These are phyloP conservation scores for Drosophila suboccidentalis DNA, from an alignment of 2,888 invertebrate genomes.

Conservation along the genomic window DNA sequence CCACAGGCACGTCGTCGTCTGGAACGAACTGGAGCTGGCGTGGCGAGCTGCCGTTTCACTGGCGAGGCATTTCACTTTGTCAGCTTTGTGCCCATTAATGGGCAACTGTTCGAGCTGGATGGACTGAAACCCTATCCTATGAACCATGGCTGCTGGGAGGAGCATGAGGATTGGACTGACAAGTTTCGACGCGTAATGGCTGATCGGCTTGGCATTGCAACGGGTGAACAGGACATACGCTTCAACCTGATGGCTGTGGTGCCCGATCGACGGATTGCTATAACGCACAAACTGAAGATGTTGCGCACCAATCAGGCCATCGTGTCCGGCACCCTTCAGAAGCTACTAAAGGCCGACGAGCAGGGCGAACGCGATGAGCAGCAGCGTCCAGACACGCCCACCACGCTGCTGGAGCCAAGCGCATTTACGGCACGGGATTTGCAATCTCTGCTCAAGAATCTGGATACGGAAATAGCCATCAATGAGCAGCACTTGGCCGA, in stretches of 20 bases:
- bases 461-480: conserved; percentile 94
- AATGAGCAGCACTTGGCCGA: conserved; percentile 96
- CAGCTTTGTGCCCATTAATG: conserved; percentile 98
- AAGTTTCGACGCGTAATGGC: conserved; percentile 97
- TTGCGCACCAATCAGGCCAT: conserved; percentile 94
- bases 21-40: conserved; percentile 92
- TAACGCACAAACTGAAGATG: conserved; percentile 95
- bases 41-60: conserved; percentile 90
- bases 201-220: conserved; percentile 95
- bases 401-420: conserved; percentile 86
- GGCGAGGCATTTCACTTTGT: conserved; percentile 99
- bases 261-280: conserved; percentile 94
- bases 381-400: conserved; percentile 81
- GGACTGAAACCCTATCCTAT: conserved; percentile 98
- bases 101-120: conserved; percentile 97
- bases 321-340: conserved; percentile 91
- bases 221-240: conserved; percentile 96
- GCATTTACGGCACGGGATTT: conserved; percentile 94
- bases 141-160: conserved; percentile 97
- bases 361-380: conserved; percentile 63
- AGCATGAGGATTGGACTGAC: conserved; percentile 97
- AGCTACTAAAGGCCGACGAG: conserved; percentile 85
- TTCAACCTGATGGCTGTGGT: conserved; percentile 99
- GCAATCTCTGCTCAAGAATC: conserved; percentile 92
- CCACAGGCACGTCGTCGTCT: conserved; percentile 94